A percentile compares a stretch with the other conserved stretches of the same genome.
These are phyloP conservation scores for Lasioglossum zephyrum DNA, from an alignment of 2,888 invertebrate genomes.

Conservation along the genomic window DNA sequence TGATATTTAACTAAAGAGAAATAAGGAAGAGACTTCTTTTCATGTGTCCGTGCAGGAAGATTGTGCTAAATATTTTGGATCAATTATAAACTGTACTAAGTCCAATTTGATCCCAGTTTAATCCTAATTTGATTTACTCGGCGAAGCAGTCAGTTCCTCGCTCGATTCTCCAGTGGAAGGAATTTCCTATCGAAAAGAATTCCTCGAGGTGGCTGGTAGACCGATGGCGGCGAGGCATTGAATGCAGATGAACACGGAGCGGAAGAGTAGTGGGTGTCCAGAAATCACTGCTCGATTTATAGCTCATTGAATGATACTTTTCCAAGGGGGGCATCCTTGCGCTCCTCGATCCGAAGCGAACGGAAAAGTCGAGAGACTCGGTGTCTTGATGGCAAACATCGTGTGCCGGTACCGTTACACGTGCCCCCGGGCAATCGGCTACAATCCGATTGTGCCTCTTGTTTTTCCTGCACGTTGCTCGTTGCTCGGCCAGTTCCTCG, in stretches of 20 bases:
- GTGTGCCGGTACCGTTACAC: constrained; percentile 77
- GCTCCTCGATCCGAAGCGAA: constrained; percentile 18
- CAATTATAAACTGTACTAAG: too few species aligned
- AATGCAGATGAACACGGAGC: constrained; percentile 52
- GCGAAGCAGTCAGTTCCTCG: not conserved
- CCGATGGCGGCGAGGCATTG: constrained; percentile 19
- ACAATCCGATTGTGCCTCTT: constrained; percentile 80
- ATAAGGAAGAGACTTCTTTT: too few species aligned
- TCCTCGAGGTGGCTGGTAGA: not conserved
- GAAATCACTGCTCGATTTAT: constrained; percentile 54
- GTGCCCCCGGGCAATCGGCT: constrained; percentile 79
- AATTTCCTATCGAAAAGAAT: not conserved
- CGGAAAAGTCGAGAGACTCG: constrained; percentile 56
- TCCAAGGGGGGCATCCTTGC: constrained; percentile 19
- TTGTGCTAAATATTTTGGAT: too few species aligned
- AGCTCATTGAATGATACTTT: constrained; percentile 47
- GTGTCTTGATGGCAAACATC: constrained; percentile 60
- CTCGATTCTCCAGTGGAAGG: not conserved
- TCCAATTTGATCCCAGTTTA: too few species aligned
- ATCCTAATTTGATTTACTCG: not conserved
- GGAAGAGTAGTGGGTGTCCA: constrained; percentile 53
- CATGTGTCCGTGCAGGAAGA: too few species aligned
- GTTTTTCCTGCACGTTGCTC: constrained; percentile 76
- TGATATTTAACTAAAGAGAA: too few species aligned
- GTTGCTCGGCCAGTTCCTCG: constrained; percentile 76